Evolutionary conservation across 2,797 vertebrate genomes (phyloP), one percentile per base, ranked within the genome.

Genomic region (Diplodus sargus): DNA sequence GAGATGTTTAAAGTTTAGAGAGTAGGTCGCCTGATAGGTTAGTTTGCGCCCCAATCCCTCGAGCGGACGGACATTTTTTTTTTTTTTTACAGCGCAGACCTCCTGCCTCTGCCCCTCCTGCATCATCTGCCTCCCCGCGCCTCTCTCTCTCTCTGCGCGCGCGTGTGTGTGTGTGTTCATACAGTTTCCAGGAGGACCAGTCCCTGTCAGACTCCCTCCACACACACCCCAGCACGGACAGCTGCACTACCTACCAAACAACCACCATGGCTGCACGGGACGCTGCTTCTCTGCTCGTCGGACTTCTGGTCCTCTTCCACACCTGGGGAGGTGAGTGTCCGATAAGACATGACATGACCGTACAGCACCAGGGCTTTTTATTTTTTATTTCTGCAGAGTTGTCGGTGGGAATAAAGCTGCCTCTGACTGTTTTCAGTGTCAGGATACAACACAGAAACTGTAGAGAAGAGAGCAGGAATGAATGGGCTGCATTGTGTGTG

Each of bases 281-380:
- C 81, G 25, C 54, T 28, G 72, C 63, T 48, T 81, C 67, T 74
- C 79, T 88, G 56, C 82, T 91, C 57, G 68, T 79, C 45, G 91
- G 85, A 81, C 90, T 94, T 14, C 53, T 91, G 71, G 1, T 91
- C 51, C 81, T 93, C 66, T 67, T 78, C 30, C 86, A 78, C 90
- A 90, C 91, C 85, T 92, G 89, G 77, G 72, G 85, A 94, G 94
- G 94, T 95, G 90, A 93, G 93, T 85, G 51, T 17, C 6, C 42
- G 48, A 6, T 16, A 12, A 11, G 8, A 39, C 39, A 59, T n/a
- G 15, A 51, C 45, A 39, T n/a, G 23, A 3, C 20, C 17, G 48
- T 15, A 34, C 43, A 18, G 3, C 53, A 4, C 39, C 52, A 5
- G 28, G 9, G 5, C 8, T 39, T 39, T 39, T 39, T 39, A 9